phyloP scores from a whole-genome alignment of 92 coral and sea anemone genomes.

The Palythoa grandiflora region DNA sequence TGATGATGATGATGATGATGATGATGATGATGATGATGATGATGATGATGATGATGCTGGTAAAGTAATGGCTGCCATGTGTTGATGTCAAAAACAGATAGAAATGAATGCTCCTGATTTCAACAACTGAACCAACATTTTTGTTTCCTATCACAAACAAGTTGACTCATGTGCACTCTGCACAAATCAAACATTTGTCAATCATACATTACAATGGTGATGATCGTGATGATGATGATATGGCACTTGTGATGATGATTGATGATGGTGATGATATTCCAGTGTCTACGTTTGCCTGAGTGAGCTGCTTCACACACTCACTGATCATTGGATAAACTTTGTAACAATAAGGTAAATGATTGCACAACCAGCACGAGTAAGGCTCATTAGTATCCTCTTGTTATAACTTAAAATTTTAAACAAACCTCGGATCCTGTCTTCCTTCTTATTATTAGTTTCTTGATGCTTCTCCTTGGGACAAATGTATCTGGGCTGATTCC shows the following conservation, averaged over 20 bases:
- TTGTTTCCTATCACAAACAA: no score
- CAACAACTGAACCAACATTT: no score
- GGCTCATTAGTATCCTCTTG: not conserved
- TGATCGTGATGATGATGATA: not conserved
- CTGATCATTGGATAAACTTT: no score
- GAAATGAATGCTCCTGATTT: no score
- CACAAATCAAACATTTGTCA: no score
- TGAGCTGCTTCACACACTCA: no score
- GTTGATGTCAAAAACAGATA: no score
- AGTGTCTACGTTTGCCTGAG: no score
- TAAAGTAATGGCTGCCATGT: not conserved
- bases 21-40: not conserved
- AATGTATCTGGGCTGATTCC: constrained; percentile 94
- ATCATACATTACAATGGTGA: not conserved
- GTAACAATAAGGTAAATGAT: not conserved
- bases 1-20: not conserved
- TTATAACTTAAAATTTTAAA: not conserved
- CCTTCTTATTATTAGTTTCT: constrained; percentile 87
- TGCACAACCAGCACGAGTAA: not conserved
- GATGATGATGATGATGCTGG: not conserved
- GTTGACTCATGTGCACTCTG: no score
- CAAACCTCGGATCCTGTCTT: constrained; percentile 61
- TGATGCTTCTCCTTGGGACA: constrained; percentile 94
- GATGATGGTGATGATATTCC: no score
- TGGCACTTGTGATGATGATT: not conserved